These are phyloP conservation scores for Prenolepis imparis DNA, from an alignment of 2,888 invertebrate genomes.

Conservation along the genomic window DNA sequence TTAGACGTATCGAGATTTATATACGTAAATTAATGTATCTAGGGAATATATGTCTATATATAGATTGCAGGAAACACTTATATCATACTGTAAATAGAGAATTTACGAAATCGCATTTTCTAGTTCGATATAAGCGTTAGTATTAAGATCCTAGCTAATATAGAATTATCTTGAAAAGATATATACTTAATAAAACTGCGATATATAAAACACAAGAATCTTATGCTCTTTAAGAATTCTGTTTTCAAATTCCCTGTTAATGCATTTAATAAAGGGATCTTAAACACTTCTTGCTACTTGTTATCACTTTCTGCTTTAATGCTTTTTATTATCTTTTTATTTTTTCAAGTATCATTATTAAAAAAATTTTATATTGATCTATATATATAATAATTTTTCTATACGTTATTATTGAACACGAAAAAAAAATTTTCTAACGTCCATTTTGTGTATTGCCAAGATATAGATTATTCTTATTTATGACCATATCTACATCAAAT, in stretches of 20 bases:
- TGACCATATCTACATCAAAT: not conserved
- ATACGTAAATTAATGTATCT: constrained; percentile 75
- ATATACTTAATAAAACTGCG: constrained; percentile 73
- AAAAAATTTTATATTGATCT: not conserved
- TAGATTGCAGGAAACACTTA: constrained; percentile 70
- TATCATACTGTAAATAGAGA: constrained; percentile 77
- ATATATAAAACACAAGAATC: constrained; percentile 67
- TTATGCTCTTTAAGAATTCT: constrained; percentile 67
- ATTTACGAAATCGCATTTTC: constrained; percentile 74
- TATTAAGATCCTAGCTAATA: constrained; percentile 73
- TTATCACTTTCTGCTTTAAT: constrained; percentile 1
- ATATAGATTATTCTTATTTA: not conserved
- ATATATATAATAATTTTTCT: not conserved
- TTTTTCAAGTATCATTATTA: not conserved
- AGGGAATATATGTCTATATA: constrained; percentile 69
- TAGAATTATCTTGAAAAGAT: constrained; percentile 71
- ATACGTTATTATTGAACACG: not conserved
- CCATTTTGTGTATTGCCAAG: not conserved
- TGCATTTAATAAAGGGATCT: constrained; percentile 66
- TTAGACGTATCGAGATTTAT: constrained; percentile 74
- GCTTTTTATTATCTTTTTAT: not conserved
- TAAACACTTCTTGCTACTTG: constrained; percentile 22
- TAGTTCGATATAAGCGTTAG: constrained; percentile 75
- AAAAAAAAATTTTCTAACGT: not conserved
- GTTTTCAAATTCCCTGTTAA: constrained; percentile 70